These are phyloP conservation scores for Guaruba guarouba DNA, from an alignment of 2,113 vertebrate species.

Conservation along the genomic window DNA sequence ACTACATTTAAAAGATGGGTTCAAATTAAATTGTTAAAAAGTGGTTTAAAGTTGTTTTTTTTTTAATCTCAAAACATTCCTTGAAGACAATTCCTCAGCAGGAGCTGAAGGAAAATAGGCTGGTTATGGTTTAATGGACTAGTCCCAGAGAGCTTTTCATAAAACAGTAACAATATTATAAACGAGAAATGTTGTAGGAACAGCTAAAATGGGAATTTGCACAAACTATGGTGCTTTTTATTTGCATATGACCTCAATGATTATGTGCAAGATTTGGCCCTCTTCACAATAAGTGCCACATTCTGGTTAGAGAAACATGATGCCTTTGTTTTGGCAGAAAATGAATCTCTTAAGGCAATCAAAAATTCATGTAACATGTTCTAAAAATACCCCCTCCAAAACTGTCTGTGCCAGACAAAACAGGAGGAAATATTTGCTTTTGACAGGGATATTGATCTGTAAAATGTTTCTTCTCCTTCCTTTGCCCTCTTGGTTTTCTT, in stretches of 20 bases:
- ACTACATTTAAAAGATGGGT: background rate
- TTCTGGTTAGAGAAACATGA: constrained; percentile 48
- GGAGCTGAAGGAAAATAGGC: constrained; percentile 17
- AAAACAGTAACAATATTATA: constrained; percentile 34
- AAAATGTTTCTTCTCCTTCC: constrained; percentile 24
- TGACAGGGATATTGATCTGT: constrained; percentile 44
- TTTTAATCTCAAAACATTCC: background rate
- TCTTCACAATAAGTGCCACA: constrained; percentile 47
- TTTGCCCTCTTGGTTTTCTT: constrained; percentile 5
- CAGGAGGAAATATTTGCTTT: constrained; percentile 47
- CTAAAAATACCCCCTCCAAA: constrained; percentile 58
- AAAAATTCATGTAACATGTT: constrained; percentile 38
- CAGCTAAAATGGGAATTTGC: constrained; percentile 54
- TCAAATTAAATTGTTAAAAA: background rate
- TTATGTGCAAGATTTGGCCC: constrained; percentile 74
- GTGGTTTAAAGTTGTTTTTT: background rate
- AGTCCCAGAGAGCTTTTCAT: constrained; percentile 20
- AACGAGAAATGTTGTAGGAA: constrained; percentile 33
- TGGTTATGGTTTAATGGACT: background rate
- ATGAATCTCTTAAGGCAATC: constrained; percentile 62
- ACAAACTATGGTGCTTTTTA: constrained; percentile 53
- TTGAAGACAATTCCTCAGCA: constrained; percentile 31
- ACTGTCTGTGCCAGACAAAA: constrained; percentile 55
- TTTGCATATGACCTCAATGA: constrained; percentile 68
- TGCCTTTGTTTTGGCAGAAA: constrained; percentile 66